Evolutionary conservation across 2,797 vertebrate species (phyloP), one percentile per base, ranked within the genome.

Genomic region (Varecia variegata): DNA sequence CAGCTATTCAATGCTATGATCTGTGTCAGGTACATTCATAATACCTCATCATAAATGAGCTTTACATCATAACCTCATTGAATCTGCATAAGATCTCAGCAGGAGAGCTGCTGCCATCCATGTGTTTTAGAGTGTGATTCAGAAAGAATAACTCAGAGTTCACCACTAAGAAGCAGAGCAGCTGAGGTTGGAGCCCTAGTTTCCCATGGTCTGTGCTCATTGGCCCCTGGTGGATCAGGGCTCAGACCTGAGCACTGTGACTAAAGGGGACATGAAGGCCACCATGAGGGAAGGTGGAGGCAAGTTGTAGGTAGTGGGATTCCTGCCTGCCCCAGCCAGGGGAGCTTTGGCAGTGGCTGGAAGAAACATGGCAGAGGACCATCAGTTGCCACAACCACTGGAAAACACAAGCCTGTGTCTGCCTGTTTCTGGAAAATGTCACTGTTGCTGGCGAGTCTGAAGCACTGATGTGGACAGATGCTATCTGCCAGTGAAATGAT

Each of bases 381-480:
- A 83, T 70, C 62, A 21, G 30, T 35, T 79, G 71, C 43, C 56
- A 35, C 32, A 17, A 27, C 52, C 88, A 7, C 90, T 62, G n/a
- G 85, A 65, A 86, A 93, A 74, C 65, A 18, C 1, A 18, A 67
- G 65, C 43, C 65, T 68, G 3, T 20, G 35, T 90, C 70, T 84
- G 3, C 43, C 40, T 50, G 68, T 52, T 96, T 80, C 83, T 77
- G 79, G 68, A 93, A 91, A 92, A 89, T 76, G 35, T 94, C 92
- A 50, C 58, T 80, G 83, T 93, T 32, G 18, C 43, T 43, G n/a
- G 20, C 56, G 38, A 8, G 35, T 81, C 77, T 21, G 1, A 56
- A 93, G 30, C 2, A 15, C 73, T 58, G 2, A 21, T 77, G 43
- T 65, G 84, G 81, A 96, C 89, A 95, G 90, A 96, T 88, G 81